Evolutionary conservation across 2,797 vertebrate species (phyloP), one percentile per base, ranked within the genome.

Genomic region (Typhlichthys subterraneus): DNA sequence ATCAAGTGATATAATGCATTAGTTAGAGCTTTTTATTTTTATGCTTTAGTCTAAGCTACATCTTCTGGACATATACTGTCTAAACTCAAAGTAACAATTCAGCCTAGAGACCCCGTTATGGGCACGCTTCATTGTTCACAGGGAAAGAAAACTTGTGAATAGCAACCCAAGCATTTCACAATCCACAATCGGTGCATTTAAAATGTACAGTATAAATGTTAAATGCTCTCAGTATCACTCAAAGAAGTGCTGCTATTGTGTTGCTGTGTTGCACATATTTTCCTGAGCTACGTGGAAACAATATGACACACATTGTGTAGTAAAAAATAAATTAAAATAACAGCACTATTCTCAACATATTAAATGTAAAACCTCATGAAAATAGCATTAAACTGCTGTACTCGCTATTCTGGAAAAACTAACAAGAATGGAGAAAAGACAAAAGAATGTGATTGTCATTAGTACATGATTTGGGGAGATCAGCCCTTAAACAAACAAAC

Each of bases 391-490:
- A 42, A 9, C 38, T 48, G n/a, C 12, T 31, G 11, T 17, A 61
- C 59, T 29, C 4, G 4, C 23, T 29, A 4, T 29, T 70, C 72
- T 9, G 57, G 59, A 56, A 67, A 71, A 84, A 79, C 33, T 56
- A 59, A 72, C 53, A 62, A 72, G 56, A 59, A 58, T 19, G 60
- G 57, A 50, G 59, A 64, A 67, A 75, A 57, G 61, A 73, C 75
- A 50, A 46, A 73, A 53, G 62, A 68, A 69, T 60, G 75, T 75
- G 88, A 90, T 87, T 89, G 87, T 90, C 88, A 13, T 66, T 68
- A 47, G 76, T 65, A 72, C 78, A 61, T 67, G 75, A 42, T 71
- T 75, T 46, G 29, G n/a, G 49, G 57, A 31, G 46, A 13, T 76
- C 57, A 45, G 60, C 53, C 53, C 57, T 29, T 4, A 29, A 29